Base-by-base conservation (phyloP, 2,888 invertebrate genomes). In the Parnassius orleans region DNA sequence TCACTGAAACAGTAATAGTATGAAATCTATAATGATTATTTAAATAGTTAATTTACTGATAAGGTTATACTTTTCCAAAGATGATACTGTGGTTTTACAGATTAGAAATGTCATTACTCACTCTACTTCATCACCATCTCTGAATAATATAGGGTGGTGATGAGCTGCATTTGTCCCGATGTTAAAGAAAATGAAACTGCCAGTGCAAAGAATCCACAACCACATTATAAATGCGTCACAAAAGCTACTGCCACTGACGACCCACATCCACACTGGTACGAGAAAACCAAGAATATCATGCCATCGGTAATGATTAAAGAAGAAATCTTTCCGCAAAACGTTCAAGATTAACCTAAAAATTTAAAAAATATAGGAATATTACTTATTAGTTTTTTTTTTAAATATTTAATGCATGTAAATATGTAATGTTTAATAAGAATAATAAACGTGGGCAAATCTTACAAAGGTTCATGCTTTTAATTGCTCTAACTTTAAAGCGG, bases 111-210 rank as follows among this genome's bases (percentile, higher is more conserved):
- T 3, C 1, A 3, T 10, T 43, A 69, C 68, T 70, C 84, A 95
- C 95, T 93, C 92, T 51, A 93, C 87, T 69, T 93, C 83, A 79
- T 97, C 96, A 1, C 96, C 96, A 75, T 96, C 96, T 76, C 96
- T 96, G 74, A 95, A 95, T 55, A 95, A 93, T 60, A 95, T 93
- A 0, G 96, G 96, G 80, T 96, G 96, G 78, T 97, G 96, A 83
- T 97, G 97, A 0, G 95, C 96, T 5, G 96, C 96, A 75, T 94
- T 95, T 1, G 95, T 72, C 2, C 95, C 96, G 66, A 96, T 93
- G 1, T 89, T 72, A 3, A 86, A 90, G 76, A 96, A 95, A 1
- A 92, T 74, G 46, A 94, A 92, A 70, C 96, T 95, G 0, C 84
- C 90, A 0, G 92, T 77, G 15, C 92, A 72, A n/a, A 93, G 74